Conservation (phyloP, 2,113 vertebrate species). For the Oryzias curvinotus region DNA sequence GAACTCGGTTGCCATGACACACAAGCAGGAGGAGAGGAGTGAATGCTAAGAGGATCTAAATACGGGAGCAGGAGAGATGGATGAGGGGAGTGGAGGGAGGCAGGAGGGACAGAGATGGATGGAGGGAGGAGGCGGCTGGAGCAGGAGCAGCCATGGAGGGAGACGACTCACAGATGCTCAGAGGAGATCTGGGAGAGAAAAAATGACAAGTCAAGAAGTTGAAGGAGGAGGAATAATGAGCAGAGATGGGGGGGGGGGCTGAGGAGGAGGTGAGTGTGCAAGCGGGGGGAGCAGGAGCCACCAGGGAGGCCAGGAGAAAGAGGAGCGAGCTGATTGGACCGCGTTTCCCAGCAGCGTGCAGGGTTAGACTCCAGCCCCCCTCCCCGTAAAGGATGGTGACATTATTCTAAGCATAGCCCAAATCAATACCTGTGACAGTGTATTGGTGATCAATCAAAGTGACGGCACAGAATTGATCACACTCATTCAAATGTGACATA, state of each 20-base stretch:
- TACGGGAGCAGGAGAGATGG: slow-evolving; percentile 67
- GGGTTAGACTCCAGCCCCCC: slow-evolving; percentile 33
- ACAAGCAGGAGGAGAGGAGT: slow-evolving; percentile 40
- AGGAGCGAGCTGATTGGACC: slow-evolving; percentile 20
- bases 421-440: slow-evolving; percentile 68
- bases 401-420: slow-evolving; percentile 71
- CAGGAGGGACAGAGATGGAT: slow-evolving; percentile 74
- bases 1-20: slow-evolving; percentile 62
- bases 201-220: slow-evolving; percentile 69
- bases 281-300: slow-evolving; percentile 19
- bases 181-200: slow-evolving; percentile 60
- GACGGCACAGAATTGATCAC: slow-evolving; percentile 73
- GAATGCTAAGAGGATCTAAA: slow-evolving; percentile 71
- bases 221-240: slow-evolving; percentile 62
- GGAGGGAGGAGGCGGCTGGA: slow-evolving; percentile 56
- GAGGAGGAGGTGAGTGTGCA: slow-evolving; percentile 25
- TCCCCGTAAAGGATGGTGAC: slow-evolving; percentile 54
- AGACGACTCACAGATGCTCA: slow-evolving; percentile 65
- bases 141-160: slow-evolving; percentile 53
- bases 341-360: slow-evolving; percentile 7
- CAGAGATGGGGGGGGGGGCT: slow-evolving; percentile 38
- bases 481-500: slow-evolving; percentile 78
- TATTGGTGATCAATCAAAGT: slow-evolving; percentile 79
- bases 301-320: slow-evolving; percentile 28
- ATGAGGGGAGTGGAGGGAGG: slow-evolving; percentile 62